Conservation (phyloP, 2,113 vertebrate genomes). For the Saguinus midas region DNA sequence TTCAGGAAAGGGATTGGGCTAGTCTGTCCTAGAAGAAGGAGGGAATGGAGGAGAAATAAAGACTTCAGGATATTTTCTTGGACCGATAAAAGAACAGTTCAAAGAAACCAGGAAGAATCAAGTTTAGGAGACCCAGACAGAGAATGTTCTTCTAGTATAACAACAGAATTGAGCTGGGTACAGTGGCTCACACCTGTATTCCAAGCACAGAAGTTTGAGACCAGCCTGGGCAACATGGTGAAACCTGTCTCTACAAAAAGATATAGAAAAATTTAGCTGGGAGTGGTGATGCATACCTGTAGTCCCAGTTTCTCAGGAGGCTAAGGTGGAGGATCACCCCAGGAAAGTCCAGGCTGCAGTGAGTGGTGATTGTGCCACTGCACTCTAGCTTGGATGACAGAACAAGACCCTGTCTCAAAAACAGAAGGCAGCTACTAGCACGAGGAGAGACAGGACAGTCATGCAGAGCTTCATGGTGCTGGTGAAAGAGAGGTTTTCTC, state of each 20-base stretch:
- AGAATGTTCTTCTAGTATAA: neutral
- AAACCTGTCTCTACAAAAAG: no score
- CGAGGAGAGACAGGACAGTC: slow-evolving; percentile 57
- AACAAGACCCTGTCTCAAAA: no score
- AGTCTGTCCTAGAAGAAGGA: neutral
- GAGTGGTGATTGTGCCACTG: no score
- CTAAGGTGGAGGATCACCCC: no score
- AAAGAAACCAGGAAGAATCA: neutral
- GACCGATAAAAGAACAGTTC: neutral
- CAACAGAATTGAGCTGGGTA: neutral
- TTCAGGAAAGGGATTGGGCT: neutral
- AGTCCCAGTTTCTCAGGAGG: no score
- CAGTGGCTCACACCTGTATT: no score
- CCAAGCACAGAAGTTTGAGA: no score
- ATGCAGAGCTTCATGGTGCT: slow-evolving; percentile 78
- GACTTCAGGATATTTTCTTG: neutral
- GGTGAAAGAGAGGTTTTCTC: neutral
- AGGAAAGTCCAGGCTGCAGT: no score
- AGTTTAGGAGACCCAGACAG: neutral
- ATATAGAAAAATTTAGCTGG: no score
- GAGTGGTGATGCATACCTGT: no score
- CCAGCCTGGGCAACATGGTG: no score
- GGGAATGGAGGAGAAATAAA: neutral
- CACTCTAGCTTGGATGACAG: no score
- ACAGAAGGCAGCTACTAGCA: slow-evolving; percentile 52